Evolutionary conservation across 2,797 vertebrate genomes (phyloP).

Genomic region (Pogoniulus pusillus): DNA sequence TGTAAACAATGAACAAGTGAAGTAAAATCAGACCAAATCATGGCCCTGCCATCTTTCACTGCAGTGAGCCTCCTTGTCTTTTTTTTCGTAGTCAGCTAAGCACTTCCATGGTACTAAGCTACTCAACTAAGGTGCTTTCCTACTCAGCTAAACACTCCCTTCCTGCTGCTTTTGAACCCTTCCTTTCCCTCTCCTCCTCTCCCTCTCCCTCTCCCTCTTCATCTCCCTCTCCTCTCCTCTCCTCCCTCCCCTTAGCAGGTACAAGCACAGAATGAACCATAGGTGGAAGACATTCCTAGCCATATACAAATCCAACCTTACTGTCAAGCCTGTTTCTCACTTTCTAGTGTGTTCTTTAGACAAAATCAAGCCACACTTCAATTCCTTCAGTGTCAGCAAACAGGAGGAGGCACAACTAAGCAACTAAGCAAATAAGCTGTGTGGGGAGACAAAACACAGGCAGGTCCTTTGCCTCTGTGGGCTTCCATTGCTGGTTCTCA

Average conservation of each 20-base stretch:
- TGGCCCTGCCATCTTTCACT: not conserved
- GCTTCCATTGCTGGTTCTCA: not conserved
- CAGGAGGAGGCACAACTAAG: fast-evolving
- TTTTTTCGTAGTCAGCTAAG: not conserved
- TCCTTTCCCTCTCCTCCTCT: too few relatives aligned
- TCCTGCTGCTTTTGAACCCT: not conserved
- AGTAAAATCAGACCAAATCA: not conserved
- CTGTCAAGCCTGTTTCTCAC: not conserved
- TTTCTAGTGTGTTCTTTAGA: not conserved
- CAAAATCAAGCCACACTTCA: fast-evolving
- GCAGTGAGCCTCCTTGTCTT: not conserved
- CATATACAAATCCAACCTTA: not conserved
- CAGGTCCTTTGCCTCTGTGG: not conserved
- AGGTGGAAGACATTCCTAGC: not conserved
- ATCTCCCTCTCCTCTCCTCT: too few relatives aligned
- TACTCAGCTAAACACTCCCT: too few relatives aligned
- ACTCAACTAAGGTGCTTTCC: too few relatives aligned
- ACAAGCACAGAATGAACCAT: not conserved
- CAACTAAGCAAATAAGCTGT: not conserved
- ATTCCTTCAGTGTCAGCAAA: not conserved
- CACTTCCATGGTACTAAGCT: not conserved
- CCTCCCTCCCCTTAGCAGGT: too few relatives aligned
- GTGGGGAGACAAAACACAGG: fast-evolving
- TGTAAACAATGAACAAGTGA: not conserved
- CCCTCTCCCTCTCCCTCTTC: too few relatives aligned